Base-by-base conservation (phyloP, 2,888 invertebrate genomes). In the Acanthosepion lycidas region DNA sequence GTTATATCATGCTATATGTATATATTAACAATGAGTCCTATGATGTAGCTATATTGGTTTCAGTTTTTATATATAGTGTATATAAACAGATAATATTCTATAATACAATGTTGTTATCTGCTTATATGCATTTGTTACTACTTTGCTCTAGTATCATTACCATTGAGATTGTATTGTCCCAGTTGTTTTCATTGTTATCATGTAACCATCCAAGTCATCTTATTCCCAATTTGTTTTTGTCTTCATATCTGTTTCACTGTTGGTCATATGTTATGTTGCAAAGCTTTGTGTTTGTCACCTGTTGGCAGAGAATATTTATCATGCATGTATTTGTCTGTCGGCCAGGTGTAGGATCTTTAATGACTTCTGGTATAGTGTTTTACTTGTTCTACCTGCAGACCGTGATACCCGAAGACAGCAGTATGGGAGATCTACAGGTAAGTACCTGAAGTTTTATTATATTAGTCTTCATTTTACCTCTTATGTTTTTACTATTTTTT, bases 301-400 rank as follows among this genome's bases (percentile, higher is more conserved):
- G 78, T 78, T 78, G 78, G 78, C 78, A 78, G 78, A 78, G 78
- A 78, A 78, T 78, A 12, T 33, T 78, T 20, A 5, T 59, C 20
- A n/a, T 78, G 9, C n/a, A 78, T 78, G 33, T n/a, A 78, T 78
- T n/a, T 78, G n/a, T 78, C 78, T 78, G 78, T 78, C 78, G 78
- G 78, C 78, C 78, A 78, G 78, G 78, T 78, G 78, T 78, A n/a
- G 9, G 78, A 8, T 93, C 53, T 33, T 93, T 93, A 49, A 93
- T 93, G 93, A 93, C 28, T 53, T 93, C 49, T 93, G 93, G 33
- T 93, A 93, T 93, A 93, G 93, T 93, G 93, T 93, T 93, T 93
- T 20, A 53, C 93, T 94, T 94, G 94, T 94, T 94, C 94, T 94
- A 55, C 64, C 59, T 94, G 94, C 94, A 94, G 94, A 94, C 64